Percentiles rank a stretch among this genome's conserved stretches.
Evolutionary conservation across 2,113 vertebrate genomes (phyloP).

Genomic region (Oreochromis aureus): DNA sequence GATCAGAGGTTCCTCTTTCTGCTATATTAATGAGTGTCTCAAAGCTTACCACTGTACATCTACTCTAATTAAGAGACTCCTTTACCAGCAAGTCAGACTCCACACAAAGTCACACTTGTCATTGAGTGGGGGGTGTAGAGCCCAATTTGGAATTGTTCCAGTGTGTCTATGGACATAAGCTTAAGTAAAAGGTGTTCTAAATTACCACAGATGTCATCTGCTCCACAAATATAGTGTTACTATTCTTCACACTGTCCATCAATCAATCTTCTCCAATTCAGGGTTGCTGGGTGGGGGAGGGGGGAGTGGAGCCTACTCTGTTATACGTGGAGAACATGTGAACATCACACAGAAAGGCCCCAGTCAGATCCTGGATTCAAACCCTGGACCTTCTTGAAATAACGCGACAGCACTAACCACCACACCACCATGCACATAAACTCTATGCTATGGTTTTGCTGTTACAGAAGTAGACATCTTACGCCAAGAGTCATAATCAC

Average conservation of each 20-base stretch:
- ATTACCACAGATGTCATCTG: background rate
- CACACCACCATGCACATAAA: background rate
- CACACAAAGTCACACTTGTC: background rate
- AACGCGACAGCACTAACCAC: background rate
- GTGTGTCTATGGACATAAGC: background rate
- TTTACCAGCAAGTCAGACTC: background rate
- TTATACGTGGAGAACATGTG: background rate
- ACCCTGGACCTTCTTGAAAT: background rate
- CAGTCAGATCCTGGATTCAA: background rate
- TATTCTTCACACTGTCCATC: background rate
- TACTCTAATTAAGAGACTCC: background rate
- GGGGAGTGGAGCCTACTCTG: background rate
- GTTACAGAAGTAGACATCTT: background rate
- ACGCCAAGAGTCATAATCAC: background rate
- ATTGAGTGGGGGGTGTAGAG: background rate
- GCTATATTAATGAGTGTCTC: background rate
- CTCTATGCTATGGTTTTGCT: background rate
- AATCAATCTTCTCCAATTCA: background rate
- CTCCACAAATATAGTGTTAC: background rate
- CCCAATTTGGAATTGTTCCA: background rate
- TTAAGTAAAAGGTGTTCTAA: background rate
- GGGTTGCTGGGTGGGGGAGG: background rate
- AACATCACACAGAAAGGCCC: background rate
- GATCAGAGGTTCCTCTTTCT: background rate
- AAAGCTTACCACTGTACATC: background rate